These are phyloP conservation scores for Nemapogon koenigi DNA, from an alignment of 2,888 invertebrate genomes.

Conservation along the genomic window DNA sequence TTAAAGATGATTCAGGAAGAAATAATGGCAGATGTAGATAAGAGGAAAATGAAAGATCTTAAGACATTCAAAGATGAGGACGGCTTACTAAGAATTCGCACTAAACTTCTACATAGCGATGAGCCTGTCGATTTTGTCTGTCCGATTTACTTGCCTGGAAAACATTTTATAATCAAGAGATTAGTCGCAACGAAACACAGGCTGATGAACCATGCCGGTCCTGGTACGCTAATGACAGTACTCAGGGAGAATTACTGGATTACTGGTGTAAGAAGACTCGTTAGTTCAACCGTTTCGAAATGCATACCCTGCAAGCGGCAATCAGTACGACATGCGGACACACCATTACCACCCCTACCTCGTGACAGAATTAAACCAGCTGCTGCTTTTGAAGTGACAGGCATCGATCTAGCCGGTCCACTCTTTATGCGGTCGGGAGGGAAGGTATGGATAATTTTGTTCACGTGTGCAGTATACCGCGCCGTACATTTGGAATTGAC, in stretches of 20 bases:
- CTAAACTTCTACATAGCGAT: background rate
- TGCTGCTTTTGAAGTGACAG: conserved; percentile 5
- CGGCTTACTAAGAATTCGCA: too few species aligned
- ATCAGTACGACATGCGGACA: background rate
- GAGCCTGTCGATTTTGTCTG: background rate
- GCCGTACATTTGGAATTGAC: background rate
- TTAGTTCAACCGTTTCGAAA: background rate
- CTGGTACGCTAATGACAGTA: background rate
- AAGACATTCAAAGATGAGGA: too few species aligned
- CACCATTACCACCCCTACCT: background rate
- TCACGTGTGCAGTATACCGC: background rate
- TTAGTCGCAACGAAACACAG: background rate
- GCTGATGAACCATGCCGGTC: background rate
- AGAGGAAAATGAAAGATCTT: background rate
- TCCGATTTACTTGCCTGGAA: background rate
- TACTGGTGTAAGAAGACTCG: background rate
- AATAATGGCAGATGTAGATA: background rate
- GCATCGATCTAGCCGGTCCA: conserved; percentile 6
- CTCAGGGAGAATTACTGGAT: background rate
- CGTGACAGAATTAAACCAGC: conserved; percentile 1
- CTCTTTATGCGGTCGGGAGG: conserved; percentile 1
- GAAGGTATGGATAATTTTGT: conserved; percentile 3
- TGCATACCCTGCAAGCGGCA: background rate
- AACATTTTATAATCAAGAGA: background rate
- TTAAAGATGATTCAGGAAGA: conserved; percentile 1